Evolutionary conservation across 2,113 vertebrate genomes (phyloP).

Genomic region (Chaetura pelagica): DNA sequence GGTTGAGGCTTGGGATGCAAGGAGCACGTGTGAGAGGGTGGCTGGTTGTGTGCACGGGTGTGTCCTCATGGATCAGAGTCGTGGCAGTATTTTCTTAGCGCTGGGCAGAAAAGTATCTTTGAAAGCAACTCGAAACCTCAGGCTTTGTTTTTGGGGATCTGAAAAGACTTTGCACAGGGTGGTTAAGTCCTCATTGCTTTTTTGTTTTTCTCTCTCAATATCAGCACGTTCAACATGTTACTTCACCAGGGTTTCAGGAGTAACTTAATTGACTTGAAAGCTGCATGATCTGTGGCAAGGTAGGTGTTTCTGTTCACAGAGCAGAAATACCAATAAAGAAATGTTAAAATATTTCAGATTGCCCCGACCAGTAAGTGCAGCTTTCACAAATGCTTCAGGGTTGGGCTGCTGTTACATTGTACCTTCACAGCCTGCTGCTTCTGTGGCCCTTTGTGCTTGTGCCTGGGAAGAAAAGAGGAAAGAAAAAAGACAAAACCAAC

Average conservation of each 20-base stretch:
- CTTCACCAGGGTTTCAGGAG: conserved; percentile 46
- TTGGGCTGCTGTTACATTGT: not conserved
- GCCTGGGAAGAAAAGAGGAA: not conserved
- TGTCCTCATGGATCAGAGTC: conserved; percentile 26
- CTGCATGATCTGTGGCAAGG: not conserved
- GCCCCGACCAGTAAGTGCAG: not conserved
- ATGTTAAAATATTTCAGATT: not conserved
- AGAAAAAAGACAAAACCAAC: not conserved
- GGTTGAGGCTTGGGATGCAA: not conserved
- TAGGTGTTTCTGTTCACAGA: not conserved
- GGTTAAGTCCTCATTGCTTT: conserved; percentile 36
- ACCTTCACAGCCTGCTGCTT: not conserved
- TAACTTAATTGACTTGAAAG: not conserved
- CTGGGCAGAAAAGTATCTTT: conserved; percentile 34
- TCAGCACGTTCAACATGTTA: not conserved
- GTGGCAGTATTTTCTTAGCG: conserved; percentile 38
- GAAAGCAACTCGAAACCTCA: conserved; percentile 54
- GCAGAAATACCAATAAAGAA: not conserved
- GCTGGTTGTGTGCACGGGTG: conserved; percentile 18
- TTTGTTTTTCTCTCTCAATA: not conserved
- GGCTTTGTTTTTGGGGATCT: conserved; percentile 53
- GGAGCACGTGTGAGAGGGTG: not conserved
- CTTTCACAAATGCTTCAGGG: conserved; percentile 16
- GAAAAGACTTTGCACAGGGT: conserved; percentile 22
- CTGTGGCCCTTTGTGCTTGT: not conserved